phyloP scores from a whole-genome alignment of 2,888 invertebrate species.

The Papilio demoleus region DNA sequence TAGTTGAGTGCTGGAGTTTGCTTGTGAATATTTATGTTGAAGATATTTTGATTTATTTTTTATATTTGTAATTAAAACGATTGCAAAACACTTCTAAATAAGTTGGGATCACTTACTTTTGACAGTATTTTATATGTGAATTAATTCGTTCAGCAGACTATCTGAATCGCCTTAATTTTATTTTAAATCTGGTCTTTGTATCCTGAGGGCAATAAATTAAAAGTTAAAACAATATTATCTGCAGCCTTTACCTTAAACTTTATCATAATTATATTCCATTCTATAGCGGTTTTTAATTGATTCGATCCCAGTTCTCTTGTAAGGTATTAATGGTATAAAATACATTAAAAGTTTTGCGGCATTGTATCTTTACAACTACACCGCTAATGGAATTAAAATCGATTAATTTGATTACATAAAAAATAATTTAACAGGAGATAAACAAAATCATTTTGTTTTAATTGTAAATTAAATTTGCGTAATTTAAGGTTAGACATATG shows the following conservation, averaged over 20 bases:
- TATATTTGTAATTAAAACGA: background rate
- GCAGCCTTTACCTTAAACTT: slow-evolving; percentile 36
- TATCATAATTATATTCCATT: slow-evolving; percentile 44
- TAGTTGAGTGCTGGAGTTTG: slow-evolving; percentile 22
- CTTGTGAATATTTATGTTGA: background rate
- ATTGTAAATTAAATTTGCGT: slow-evolving; percentile 18
- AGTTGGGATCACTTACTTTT: too few species aligned
- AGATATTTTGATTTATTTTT: slow-evolving; percentile 9
- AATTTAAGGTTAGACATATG: background rate
- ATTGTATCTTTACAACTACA: slow-evolving; percentile 46
- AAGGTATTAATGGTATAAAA: slow-evolving; percentile 25
- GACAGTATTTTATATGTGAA: too few species aligned
- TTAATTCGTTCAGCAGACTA: background rate
- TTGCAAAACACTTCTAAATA: background rate
- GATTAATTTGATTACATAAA: slow-evolving; percentile 41
- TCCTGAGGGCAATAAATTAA: slow-evolving; percentile 16
- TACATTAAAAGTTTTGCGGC: slow-evolving; percentile 42
- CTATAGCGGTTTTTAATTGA: slow-evolving; percentile 43
- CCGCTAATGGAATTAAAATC: slow-evolving; percentile 48
- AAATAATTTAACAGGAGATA: slow-evolving; percentile 36
- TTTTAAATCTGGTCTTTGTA: slow-evolving; percentile 2
- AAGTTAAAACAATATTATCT: slow-evolving; percentile 27
- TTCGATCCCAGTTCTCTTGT: slow-evolving; percentile 30
- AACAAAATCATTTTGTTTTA: slow-evolving; percentile 33
- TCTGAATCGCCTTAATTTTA: background rate